A percentile compares a stretch with the other conserved stretches of the same genome.
phyloP scores from a whole-genome alignment of 2,113 vertebrate species.

The Rhea pennata region DNA sequence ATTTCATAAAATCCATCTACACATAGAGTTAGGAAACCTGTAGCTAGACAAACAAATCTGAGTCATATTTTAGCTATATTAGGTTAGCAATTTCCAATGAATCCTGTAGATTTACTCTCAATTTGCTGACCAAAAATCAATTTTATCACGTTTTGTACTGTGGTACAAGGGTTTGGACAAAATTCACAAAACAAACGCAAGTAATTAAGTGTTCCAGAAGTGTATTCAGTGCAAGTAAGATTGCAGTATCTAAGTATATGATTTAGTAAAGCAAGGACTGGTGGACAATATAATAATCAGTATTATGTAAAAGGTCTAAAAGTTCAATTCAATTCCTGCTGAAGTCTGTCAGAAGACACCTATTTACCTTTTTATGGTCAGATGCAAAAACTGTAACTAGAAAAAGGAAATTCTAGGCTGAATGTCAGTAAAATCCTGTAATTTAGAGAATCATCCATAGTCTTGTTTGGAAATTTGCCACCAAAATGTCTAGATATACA shows the following conservation, averaged over 20 bases:
- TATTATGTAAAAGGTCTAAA: not conserved
- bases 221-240: not conserved
- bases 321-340: not conserved
- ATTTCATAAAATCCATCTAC: slow-evolving; percentile 3
- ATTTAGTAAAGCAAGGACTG: not conserved
- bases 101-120: not conserved
- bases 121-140: not conserved
- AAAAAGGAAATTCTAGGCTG: not conserved
- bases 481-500: not conserved
- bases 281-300: not conserved
- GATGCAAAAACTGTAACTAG: not conserved
- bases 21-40: not conserved
- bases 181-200: not conserved
- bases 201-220: not conserved
- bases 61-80: not conserved
- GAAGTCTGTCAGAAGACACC: not conserved
- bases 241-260: not conserved
- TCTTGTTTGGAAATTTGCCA: not conserved
- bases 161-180: not conserved
- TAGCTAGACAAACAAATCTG: not conserved
- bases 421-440: not conserved
- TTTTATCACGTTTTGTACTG: not conserved
- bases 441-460: not conserved
- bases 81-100: not conserved
- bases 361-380: not conserved